Evolutionary conservation across 2,797 vertebrate genomes (phyloP), one percentile per base, ranked within the genome.

Genomic region (Myotis daubentonii): DNA sequence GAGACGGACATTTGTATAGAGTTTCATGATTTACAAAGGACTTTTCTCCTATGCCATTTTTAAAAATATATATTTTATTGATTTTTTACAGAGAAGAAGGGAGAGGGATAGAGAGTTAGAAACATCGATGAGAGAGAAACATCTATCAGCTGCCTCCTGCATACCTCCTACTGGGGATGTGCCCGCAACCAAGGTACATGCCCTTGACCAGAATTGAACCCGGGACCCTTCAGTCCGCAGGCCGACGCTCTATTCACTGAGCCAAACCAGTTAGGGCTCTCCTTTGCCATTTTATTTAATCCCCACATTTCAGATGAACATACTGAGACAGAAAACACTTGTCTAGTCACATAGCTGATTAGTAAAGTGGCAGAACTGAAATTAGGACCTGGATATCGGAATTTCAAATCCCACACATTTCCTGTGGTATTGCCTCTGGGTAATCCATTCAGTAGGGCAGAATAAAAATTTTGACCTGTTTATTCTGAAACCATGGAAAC

Each of bases 401-500:
- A 47, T 88, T 95, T 92, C 81, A 70, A 20, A 66, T 80, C 33
- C 76, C 1, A 0, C 55, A 9, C 25, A 17, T 25, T 70, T 51
- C 16, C 47, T 71, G 4, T 65, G 17, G 47, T 41, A 38, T 79
- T 66, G 30, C 41, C 13, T 83, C 65, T 66, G 12, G 38, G 49
- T 68, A 89, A 55, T 53, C 19, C 22, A 4, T 68, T 76, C 17
- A 49, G 4, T 76, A 62, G 13, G n/a, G 28, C 15, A 38, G 19
- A 89, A 41, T n/a, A 93, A 25, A 79, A 47, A 78, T 47, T 62
- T 82, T 74, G 28, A 75, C 33, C 9, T 80, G 12, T 20, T 94
- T 75, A 25, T 89, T 94, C 49, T 83, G 89, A 93, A 93, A 41
- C 16, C 23, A 90, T 38, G 44, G n/a, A 81, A 38, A 65, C n/a